Evolutionary conservation across 2,113 vertebrate species (phyloP), one percentile per base, ranked within the genome.

Genomic region (Lates calcarifer): DNA sequence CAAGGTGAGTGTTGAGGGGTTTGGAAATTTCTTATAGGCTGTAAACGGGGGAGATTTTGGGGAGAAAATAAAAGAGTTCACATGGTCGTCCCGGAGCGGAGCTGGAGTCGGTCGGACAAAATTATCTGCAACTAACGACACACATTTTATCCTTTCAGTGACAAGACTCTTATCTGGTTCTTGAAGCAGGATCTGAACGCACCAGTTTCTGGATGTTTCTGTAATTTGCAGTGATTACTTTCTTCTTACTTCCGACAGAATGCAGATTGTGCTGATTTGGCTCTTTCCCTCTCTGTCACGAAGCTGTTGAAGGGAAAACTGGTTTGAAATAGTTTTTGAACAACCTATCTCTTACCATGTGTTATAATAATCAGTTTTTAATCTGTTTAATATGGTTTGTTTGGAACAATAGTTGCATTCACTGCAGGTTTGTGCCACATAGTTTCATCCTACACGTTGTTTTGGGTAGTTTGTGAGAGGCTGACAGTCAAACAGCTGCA

Each of bases 1-100:
- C 93, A 99, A 98, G 97, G 97, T 98, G 92, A 96, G 96, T 84
- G 29, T 29, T 15, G 3, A 6, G 3, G 12, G 29, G 18, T 5
- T 18, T 3, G 26, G 55, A 17, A n/a, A 55, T 18, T 7, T 3
- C 24, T 35, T 37, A 5, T 28, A 15, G 17, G 15, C 5, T 22
- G 24, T 43, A 37, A 45, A 45, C 37, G 3, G 2, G 65, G 3
- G 4, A 28, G n/a, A n/a, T n/a, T 68, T 80, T 73, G 0, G 41
- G 14, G 10, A 37, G 24, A 63, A 66, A 56, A 29, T n/a, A 29
- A 13, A 56, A 22, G 64, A 26, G 69, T 89, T 86, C 90, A 91
- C 90, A 91, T 92, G 92, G 81, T 71, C 63, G 45, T 62, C 77
- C 83, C 61, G 79, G 73, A 65, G 39, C 65, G 64, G 77, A 62